A percentile compares a stretch with the other conserved stretches of the same genome.
Evolutionary conservation across 1,140 invertebrate species (phyloP).

Genomic region (Pollicipes pollicipes): DNA sequence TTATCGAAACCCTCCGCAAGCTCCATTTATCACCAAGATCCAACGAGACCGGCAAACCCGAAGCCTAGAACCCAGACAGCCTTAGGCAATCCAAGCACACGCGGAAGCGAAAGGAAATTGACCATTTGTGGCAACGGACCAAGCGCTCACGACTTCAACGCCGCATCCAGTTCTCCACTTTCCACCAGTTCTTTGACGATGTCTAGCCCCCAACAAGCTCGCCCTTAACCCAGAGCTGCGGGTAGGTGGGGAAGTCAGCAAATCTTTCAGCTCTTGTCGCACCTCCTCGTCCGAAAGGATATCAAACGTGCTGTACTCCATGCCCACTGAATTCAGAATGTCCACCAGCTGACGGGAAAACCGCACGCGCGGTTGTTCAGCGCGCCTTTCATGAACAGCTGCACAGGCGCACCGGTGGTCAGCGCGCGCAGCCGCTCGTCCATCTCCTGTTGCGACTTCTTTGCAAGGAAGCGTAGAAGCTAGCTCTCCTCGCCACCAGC

Average conservation of each 20-base stretch:
- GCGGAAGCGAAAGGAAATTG: not conserved
- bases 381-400: conserved; percentile 49
- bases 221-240: conserved; percentile 78
- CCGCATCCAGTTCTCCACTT: conserved; percentile 27
- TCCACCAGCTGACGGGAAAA: conserved; percentile 39
- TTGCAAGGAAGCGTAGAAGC: conserved; percentile 25
- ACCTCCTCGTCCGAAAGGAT: conserved; percentile 34
- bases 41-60: not conserved
- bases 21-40: no score
- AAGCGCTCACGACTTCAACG: conserved; percentile 17
- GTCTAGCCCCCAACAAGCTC: conserved; percentile 90
- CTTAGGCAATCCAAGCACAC: no score
- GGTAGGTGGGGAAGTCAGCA: conserved; percentile 94
- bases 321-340: conserved; percentile 32
- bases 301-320: conserved; percentile 34
- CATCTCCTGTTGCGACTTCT: conserved; percentile 23
- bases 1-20: no score
- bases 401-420: conserved; percentile 32
- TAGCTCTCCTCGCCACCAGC: conserved; percentile 36
- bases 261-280: conserved; percentile 57
- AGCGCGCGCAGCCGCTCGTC: conserved; percentile 29
- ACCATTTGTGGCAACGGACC: no score
- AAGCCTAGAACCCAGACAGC: not conserved
- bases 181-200: conserved; percentile 69
- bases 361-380: conserved; percentile 38